These are phyloP conservation scores for Galerucella pusilla DNA, from an alignment of 2,888 invertebrate species.

Conservation along the genomic window DNA sequence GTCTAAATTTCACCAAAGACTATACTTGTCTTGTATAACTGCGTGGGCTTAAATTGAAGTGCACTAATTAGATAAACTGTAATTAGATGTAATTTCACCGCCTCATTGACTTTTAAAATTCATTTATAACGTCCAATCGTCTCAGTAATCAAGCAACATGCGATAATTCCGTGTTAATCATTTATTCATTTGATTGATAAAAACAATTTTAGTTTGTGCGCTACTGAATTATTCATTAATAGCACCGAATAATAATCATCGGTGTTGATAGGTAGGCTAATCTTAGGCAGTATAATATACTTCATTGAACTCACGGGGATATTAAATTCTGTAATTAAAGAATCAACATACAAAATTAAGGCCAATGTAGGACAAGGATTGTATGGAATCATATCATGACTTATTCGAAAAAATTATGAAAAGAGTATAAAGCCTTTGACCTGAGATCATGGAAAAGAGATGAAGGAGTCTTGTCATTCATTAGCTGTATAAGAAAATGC, in stretches of 20 bases:
- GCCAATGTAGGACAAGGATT: slow-evolving; percentile 19
- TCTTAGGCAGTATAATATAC: no score
- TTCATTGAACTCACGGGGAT: no score
- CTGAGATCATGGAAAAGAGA: no score
- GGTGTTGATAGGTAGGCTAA: no score
- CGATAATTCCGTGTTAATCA: neutral
- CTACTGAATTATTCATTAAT: neutral
- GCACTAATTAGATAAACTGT: neutral
- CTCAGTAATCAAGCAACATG: neutral
- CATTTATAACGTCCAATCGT: neutral
- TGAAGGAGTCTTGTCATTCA: no score
- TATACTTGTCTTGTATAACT: neutral
- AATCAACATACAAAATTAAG: no score
- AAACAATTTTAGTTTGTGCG: neutral
- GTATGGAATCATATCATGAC: no score
- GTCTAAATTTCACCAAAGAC: neutral
- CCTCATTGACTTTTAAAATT: neutral
- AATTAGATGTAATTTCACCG: neutral
- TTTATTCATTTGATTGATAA: neutral
- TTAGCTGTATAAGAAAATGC: no score
- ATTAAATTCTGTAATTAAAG: no score
- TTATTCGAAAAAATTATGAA: no score
- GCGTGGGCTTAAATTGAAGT: neutral
- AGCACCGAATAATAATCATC: no score
- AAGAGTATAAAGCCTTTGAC: no score